Conservation (phyloP, 2,797 vertebrate genomes). For the Ctenochaetus hawaiiensis region DNA sequence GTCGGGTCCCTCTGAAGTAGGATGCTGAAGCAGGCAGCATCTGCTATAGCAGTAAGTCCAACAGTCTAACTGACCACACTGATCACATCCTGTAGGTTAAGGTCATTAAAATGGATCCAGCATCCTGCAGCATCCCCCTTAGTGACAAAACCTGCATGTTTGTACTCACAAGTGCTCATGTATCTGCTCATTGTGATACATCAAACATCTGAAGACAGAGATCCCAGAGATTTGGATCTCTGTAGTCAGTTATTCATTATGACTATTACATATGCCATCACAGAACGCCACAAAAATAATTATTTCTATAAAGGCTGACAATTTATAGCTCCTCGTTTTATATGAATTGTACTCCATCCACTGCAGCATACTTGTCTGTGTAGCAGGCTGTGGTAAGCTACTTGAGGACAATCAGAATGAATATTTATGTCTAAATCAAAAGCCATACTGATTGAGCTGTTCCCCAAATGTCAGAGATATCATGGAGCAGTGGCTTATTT, state of each 20-base stretch:
- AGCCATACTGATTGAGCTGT: conserved; percentile 19
- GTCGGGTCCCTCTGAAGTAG: conserved; percentile 47
- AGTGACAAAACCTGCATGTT: conserved; percentile 45
- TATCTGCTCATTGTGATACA: conserved; percentile 32
- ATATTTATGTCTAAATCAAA: conserved; percentile 43
- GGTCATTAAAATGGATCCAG: conserved; percentile 57
- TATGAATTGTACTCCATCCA: no score
- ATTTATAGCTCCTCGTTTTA: neutral
- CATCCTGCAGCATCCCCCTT: conserved; percentile 55
- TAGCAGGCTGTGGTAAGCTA: no score
- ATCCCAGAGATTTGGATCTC: conserved; percentile 15
- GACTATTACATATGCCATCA: neutral
- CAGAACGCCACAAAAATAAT: conserved; percentile 1
- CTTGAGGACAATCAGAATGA: conserved; percentile 9
- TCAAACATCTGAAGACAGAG: conserved; percentile 49
- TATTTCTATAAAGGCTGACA: neutral
- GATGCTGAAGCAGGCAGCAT: conserved; percentile 52
- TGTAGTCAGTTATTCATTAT: conserved; percentile 7
- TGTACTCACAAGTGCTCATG: conserved; percentile 42
- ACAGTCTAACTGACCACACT: conserved; percentile 32
- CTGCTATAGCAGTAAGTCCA: conserved; percentile 62
- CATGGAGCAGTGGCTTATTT: neutral
- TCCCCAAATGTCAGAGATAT: conserved; percentile 14
- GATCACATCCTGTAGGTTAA: conserved; percentile 57
- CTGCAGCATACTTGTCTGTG: no score